phyloP scores from a whole-genome alignment of 2,888 invertebrate genomes.

The Leptopilina drosophilae region DNA sequence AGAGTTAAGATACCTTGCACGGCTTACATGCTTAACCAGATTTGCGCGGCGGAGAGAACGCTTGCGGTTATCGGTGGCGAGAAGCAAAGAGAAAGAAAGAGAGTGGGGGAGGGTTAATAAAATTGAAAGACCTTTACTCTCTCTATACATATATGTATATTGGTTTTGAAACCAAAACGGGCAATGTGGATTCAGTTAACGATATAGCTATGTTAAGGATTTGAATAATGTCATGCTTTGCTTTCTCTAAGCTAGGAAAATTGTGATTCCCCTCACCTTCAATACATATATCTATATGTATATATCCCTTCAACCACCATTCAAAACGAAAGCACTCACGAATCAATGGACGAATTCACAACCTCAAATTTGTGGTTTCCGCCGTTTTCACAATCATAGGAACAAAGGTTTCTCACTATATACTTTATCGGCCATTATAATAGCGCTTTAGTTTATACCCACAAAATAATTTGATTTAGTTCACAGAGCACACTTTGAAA shows the following conservation, averaged over 20 bases:
- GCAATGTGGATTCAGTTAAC: constrained; percentile 26
- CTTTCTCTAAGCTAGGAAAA: constrained; percentile 31
- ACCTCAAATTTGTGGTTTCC: constrained; percentile 32
- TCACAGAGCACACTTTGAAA: not conserved
- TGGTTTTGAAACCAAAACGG: not conserved
- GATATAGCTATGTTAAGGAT: constrained; percentile 11
- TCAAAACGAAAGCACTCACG: constrained; percentile 33
- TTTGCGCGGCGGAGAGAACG: not conserved
- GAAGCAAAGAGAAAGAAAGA: not conserved
- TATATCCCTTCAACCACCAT: too few relatives aligned
- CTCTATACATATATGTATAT: not conserved
- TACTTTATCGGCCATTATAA: constrained; percentile 31
- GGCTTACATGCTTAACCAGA: constrained; percentile 24
- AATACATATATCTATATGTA: not conserved
- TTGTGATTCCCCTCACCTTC: constrained; percentile 20
- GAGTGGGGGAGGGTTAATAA: not conserved
- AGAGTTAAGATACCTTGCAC: constrained; percentile 19
- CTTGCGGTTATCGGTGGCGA: constrained; percentile 10
- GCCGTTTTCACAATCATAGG: constrained; percentile 9
- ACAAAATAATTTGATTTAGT: constrained; percentile 30
- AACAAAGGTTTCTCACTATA: constrained; percentile 38
- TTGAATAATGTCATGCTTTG: constrained; percentile 28
- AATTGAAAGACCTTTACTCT: constrained; percentile 25
- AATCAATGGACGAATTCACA: constrained; percentile 39
- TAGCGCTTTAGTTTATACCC: constrained; percentile 31